Conservation (phyloP, 2,888 invertebrate genomes). For the Rotaria sp. region DNA sequence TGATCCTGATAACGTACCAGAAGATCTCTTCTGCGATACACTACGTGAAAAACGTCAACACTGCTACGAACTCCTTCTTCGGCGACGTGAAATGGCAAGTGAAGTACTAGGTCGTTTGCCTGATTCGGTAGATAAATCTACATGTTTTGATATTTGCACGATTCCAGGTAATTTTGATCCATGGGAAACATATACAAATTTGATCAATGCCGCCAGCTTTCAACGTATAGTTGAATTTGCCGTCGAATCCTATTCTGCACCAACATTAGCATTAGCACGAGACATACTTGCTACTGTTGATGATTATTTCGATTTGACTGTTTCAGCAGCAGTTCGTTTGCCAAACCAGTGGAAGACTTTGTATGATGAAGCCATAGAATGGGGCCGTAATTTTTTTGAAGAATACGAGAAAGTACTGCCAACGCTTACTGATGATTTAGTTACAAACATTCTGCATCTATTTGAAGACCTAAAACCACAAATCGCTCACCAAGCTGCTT, state of each 20-base stretch:
- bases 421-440: neutral
- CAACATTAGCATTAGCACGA: neutral
- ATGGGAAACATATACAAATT: neutral
- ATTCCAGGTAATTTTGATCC: neutral
- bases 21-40: neutral
- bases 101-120: neutral
- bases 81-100: neutral
- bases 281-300: neutral
- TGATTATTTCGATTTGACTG: neutral
- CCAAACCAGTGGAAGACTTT: neutral
- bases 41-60: neutral
- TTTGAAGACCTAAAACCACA: neutral
- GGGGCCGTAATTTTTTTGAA: neutral
- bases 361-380: neutral
- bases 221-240: neutral
- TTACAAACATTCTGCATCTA: neutral
- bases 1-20: neutral
- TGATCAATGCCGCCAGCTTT: neutral
- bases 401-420: neutral
- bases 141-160: neutral
- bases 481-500: neutral
- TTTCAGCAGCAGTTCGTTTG: neutral
- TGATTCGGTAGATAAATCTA: neutral
- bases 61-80: neutral
- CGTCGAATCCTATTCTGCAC: too few relatives aligned